Conservation (phyloP, 2,888 invertebrate genomes). For the Colletes collaris region DNA sequence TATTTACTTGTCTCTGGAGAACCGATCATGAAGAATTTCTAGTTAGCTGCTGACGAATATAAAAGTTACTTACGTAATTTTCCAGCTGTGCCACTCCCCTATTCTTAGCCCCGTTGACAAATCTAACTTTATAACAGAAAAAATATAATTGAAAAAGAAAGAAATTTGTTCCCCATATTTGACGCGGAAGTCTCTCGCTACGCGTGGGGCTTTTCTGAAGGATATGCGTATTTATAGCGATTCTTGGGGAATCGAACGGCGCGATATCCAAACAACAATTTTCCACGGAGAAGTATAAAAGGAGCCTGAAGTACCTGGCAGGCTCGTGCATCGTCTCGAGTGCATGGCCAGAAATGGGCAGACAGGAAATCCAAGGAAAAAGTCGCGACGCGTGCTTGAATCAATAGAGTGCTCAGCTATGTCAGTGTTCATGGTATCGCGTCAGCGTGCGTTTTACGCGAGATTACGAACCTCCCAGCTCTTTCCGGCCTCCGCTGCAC, state of each 20-base stretch:
- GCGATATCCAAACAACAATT: not conserved
- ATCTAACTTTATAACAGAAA: too few relatives aligned
- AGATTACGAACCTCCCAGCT: slow-evolving; percentile 9
- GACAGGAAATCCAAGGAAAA: slow-evolving; percentile 36
- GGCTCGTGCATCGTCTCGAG: slow-evolving; percentile 9
- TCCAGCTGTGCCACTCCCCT: too few relatives aligned
- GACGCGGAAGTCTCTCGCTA: too few relatives aligned
- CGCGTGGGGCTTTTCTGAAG: too few relatives aligned
- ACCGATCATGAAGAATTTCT: too few relatives aligned
- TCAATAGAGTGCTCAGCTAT: slow-evolving; percentile 37
- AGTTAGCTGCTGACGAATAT: too few relatives aligned
- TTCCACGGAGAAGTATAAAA: not conserved
- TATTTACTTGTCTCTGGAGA: too few relatives aligned
- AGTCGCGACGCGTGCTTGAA: slow-evolving; percentile 49
- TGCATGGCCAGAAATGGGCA: slow-evolving; percentile 34
- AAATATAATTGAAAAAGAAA: too few relatives aligned
- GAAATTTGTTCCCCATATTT: too few relatives aligned
- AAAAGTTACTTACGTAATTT: too few relatives aligned
- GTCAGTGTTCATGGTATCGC: slow-evolving; percentile 34
- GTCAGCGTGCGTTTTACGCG: slow-evolving; percentile 38
- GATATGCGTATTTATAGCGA: too few relatives aligned
- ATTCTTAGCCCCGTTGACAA: too few relatives aligned
- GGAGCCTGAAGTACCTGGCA: slow-evolving; percentile 2
- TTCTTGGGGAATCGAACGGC: not conserved
- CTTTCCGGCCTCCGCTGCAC: slow-evolving; percentile 32